Base-by-base conservation (phyloP, 2,113 vertebrate species). In the Bostrychus sinensis region DNA sequence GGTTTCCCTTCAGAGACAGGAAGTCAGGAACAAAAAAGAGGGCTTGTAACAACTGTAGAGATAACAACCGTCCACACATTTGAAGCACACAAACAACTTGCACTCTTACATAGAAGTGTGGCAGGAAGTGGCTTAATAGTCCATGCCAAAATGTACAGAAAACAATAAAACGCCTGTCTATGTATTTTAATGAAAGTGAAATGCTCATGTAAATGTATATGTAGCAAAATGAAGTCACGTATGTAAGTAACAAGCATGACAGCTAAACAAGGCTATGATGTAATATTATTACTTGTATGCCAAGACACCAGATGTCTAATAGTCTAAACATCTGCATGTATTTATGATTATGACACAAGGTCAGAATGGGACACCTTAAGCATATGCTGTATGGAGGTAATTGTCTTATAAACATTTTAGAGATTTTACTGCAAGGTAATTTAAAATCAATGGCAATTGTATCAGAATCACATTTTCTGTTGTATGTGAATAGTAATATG, bases 1-100 rank as follows among this genome's bases (percentile, higher is more conserved):
- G 56, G 66, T 70, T 88, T 83, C 78, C 72, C 72, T 63, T 75
- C 61, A 41, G 85, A 76, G 85, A 78, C 67, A 73, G 80, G 84
- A 89, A 85, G 80, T 80, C 13, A 19, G 56, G 28, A 67, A 76
- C 72, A 71, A 82, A 75, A 59, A 51, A 72, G 48, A 75, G 63
- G 58, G 70, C 72, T 62, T 67, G 74, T 62, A 67, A 39, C 62
- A 42, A 50, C 57, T 57, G 50, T 7, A 63, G 57, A 72, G n/a
- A n/a, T n/a, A 41, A 69, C 75, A 68, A 72, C 67, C 64, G 68
- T 59, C 70, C 64, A 17, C 19, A 4, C 56, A 61, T 17, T 56
- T n/a, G n/a, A n/a, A n/a, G n/a, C n/a, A n/a, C n/a, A n/a, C n/a
- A n/a, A n/a, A n/a, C n/a, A n/a, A n/a, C n/a, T 63, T 46, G 23